A percentile compares a stretch with the other conserved stretches of the same genome.
These are phyloP conservation scores for Ptychobarbus kaznakovi DNA, from an alignment of 2,797 vertebrate genomes.

Conservation along the genomic window DNA sequence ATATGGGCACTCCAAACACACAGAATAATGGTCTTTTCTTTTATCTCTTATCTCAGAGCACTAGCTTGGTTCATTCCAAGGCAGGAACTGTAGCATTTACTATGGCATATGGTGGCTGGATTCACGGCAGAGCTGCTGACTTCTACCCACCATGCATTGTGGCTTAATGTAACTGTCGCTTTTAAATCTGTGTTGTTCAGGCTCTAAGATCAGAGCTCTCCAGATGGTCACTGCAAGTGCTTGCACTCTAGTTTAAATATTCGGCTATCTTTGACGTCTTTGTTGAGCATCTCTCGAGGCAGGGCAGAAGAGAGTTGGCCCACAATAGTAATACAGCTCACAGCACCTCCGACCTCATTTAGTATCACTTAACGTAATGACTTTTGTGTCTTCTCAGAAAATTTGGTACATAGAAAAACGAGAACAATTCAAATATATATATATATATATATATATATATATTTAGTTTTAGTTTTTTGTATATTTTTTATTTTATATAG, in stretches of 20 bases:
- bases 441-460: too few species aligned
- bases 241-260: constrained; percentile 36
- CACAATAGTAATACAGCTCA: constrained; percentile 5
- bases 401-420: neutral
- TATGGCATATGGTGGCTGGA: constrained; percentile 45
- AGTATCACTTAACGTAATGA: constrained; percentile 2
- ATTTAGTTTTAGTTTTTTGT: too few species aligned
- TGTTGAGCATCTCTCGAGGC: constrained; percentile 8
- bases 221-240: constrained; percentile 23
- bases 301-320: neutral
- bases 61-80: constrained; percentile 12
- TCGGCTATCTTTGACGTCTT: constrained; percentile 4
- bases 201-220: constrained; percentile 9
- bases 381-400: neutral
- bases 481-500: too few species aligned
- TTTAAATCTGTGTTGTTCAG: constrained; percentile 42
- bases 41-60: neutral
- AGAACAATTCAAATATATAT: neutral
- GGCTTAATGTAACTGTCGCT: constrained; percentile 44
- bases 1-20: neutral
- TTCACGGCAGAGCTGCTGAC: constrained; percentile 18
- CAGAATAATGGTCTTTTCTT: constrained; percentile 19
- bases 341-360: constrained; percentile 16
- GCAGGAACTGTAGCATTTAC: constrained; percentile 29
- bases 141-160: constrained; percentile 45